phyloP scores from a whole-genome alignment of 2,888 invertebrate genomes.

The Desoria tigrina region DNA sequence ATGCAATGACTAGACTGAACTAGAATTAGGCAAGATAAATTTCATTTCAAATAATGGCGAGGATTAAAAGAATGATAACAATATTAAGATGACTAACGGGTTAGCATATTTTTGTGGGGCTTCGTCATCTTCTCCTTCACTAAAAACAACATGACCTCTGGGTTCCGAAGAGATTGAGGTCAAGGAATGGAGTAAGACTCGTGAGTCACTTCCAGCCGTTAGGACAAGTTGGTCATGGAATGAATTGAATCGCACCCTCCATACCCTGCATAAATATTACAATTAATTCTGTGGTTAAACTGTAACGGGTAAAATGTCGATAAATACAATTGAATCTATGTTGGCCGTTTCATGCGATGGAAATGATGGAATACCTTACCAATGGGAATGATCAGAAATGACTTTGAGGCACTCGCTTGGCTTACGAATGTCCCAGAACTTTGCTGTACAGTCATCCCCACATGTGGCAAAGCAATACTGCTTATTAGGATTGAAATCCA shows the following conservation, averaged over 20 bases:
- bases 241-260: conserved; percentile 91
- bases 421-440: conserved; percentile 94
- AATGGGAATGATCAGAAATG: conserved; percentile 82
- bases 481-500: conserved; percentile 98
- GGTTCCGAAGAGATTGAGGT: conserved; percentile 85
- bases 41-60: too few relatives aligned
- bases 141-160: conserved; percentile 62
- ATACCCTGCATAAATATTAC: conserved; percentile 66
- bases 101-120: conserved; percentile 55
- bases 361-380: conserved; percentile 60
- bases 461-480: conserved; percentile 91
- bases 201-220: conserved; percentile 91
- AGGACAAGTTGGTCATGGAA: conserved; percentile 95
- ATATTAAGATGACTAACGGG: background rate
- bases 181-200: conserved; percentile 83
- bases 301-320: too few relatives aligned
- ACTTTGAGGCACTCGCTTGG: conserved; percentile 75
- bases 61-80: background rate
- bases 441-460: conserved; percentile 92
- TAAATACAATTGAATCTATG: too few relatives aligned
- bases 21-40: too few relatives aligned
- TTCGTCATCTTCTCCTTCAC: conserved; percentile 56
- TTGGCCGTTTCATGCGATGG: background rate
- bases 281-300: background rate
- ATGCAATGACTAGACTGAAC: background rate